Evolutionary conservation across 2,797 vertebrate species (phyloP).

Genomic region (Brachymystax lenok): DNA sequence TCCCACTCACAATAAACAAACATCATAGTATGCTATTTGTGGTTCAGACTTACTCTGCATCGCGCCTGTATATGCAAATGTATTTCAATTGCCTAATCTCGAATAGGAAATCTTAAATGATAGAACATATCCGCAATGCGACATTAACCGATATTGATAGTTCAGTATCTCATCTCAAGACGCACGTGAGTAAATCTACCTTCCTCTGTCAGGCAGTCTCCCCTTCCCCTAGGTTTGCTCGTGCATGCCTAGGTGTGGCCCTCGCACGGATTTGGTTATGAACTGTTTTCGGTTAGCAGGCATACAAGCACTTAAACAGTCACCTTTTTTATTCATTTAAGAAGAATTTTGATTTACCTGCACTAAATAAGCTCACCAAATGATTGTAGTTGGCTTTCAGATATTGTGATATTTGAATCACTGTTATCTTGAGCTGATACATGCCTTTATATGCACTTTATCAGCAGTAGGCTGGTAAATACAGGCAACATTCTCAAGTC

Average conservation of each 20-base stretch:
- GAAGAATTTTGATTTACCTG: no score
- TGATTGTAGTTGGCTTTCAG: no score
- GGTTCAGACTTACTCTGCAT: background rate
- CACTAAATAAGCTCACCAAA: no score
- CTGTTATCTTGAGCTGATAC: background rate
- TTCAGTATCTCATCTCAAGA: conserved; percentile 21
- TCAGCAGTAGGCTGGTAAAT: background rate
- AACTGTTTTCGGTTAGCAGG: conserved; percentile 38
- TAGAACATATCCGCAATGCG: conserved; percentile 10
- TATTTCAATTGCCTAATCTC: background rate
- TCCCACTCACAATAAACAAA: background rate
- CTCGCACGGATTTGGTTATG: conserved; percentile 32
- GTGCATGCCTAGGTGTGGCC: conserved; percentile 54
- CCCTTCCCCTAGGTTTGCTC: conserved; percentile 31
- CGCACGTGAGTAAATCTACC: background rate
- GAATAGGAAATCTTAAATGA: background rate
- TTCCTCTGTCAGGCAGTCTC: conserved; percentile 33
- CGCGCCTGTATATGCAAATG: background rate
- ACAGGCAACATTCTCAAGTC: background rate
- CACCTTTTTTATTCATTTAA: no score
- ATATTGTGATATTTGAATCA: background rate
- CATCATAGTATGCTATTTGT: background rate
- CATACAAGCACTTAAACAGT: conserved; percentile 14
- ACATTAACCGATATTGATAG: conserved; percentile 26
- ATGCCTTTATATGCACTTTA: background rate